Base-by-base conservation (phyloP, 2,113 vertebrate species). In the Aphyosemion australe region DNA sequence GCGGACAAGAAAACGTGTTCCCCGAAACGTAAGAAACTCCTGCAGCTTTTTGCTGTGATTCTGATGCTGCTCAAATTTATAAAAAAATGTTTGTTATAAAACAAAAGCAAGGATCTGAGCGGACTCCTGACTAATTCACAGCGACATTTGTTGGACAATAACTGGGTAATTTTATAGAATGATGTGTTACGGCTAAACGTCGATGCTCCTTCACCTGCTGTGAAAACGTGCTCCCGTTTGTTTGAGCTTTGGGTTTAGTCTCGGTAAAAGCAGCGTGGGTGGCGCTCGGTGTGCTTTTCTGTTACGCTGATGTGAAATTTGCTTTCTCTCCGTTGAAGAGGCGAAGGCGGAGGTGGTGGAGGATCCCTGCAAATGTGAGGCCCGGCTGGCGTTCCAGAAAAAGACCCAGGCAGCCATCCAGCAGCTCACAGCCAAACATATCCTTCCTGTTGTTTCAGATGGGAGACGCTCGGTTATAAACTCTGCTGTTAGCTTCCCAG, bases 321-420 rank as follows among this genome's bases (percentile, higher is more conserved):
- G 39, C 73, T 88, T 47, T 51, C 62, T 63, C 62, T 47, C 8
- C 74, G 80, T 5, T 76, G 86, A 91, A 92, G 91, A 93, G 84
- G 73, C 88, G 0, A 93, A 90, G 76, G 92, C 82, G 56, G 88
- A 91, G 7, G 6, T 94, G 71, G 86, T 93, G 70, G 86, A 79
- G 65, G 94, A 96, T 39, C 92, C 93, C 8, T 99, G 97, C 76
- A 94, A 93, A 21, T 98, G 96, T 79, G 93, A 95, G 77, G 94
- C 94, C 75, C 91, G 93, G 1, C 78, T 94, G 91, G 93, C 88
- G 1, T 94, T 98, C 89, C 96, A 96, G 87, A 93, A 91, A 56
- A 92, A 93, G 5, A 92, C 93, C 12, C 94, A 91, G 76, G 93
- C 90, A 0, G 85, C 78, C 71, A 87, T 99, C 37, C 93, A 96